phyloP scores from a whole-genome alignment of 2,113 vertebrate genomes.

The Pseudopodoces humilis region DNA sequence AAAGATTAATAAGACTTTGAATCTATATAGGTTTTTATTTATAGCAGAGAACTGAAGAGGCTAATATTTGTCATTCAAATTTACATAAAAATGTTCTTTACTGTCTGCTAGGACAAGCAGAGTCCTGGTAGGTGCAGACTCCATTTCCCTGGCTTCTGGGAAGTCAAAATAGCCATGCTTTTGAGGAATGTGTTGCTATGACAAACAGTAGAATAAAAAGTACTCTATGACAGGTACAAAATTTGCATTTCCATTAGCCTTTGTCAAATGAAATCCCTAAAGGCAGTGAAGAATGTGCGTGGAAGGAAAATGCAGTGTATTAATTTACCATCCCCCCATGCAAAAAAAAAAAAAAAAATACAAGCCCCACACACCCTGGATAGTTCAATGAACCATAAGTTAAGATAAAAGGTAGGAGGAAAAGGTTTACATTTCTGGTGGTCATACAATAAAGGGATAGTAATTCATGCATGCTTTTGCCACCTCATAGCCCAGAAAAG shows the following conservation, averaged over 20 bases:
- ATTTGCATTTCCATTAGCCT: constrained; percentile 76
- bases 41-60: neutral
- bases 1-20: constrained; percentile 28
- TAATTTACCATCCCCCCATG: neutral
- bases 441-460: neutral
- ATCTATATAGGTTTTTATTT: constrained; percentile 36
- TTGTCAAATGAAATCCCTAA: constrained; percentile 66
- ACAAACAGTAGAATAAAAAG: constrained; percentile 52
- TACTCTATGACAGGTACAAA: constrained; percentile 66
- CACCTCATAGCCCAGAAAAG: neutral
- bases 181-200: constrained; percentile 5
- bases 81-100: constrained; percentile 11
- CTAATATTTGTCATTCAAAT: constrained; percentile 2
- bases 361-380: neutral
- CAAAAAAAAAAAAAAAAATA: neutral
- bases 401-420: constrained; percentile 45
- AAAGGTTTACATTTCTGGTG: neutral
- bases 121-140: neutral
- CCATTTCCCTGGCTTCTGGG: neutral
- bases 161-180: neutral
- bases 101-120: neutral
- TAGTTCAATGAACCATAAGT: constrained; percentile 1
- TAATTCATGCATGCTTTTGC: constrained; percentile 2
- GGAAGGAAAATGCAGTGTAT: constrained; percentile 20
- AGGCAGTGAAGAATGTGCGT: constrained; percentile 56